A percentile compares a stretch with the other conserved stretches of the same genome.
These are phyloP conservation scores for Diadumene lineata DNA, from an alignment of 92 coral and sea anemone species.

Conservation along the genomic window DNA sequence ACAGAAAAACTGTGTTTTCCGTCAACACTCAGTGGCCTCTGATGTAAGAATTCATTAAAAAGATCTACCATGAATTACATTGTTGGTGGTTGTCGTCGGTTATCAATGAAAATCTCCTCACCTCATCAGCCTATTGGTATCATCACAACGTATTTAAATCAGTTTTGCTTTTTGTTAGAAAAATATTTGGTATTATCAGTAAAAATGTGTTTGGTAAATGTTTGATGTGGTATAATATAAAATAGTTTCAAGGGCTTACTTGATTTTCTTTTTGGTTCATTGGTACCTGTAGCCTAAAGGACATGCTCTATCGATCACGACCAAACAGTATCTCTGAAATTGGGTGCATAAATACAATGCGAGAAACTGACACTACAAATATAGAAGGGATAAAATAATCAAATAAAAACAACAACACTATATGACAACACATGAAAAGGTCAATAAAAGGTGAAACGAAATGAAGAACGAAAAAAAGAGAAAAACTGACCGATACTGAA, in stretches of 20 bases:
- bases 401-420: too few relatives aligned
- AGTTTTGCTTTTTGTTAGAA: too few relatives aligned
- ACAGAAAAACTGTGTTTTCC: background rate
- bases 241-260: background rate
- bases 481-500: too few relatives aligned
- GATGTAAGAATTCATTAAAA: slow-evolving; percentile 35
- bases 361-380: background rate
- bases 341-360: background rate
- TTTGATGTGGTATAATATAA: too few relatives aligned
- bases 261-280: background rate
- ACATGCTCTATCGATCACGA: background rate
- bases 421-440: too few relatives aligned
- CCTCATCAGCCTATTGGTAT: too few relatives aligned
- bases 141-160: too few relatives aligned
- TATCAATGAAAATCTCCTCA: background rate
- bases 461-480: too few relatives aligned
- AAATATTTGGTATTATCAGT: too few relatives aligned
- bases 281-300: background rate
- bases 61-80: background rate
- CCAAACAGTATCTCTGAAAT: background rate
- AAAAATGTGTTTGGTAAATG: too few relatives aligned
- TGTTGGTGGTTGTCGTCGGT: slow-evolving; percentile 2
- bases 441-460: too few relatives aligned
- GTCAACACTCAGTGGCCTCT: background rate
- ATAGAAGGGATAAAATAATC: background rate